Percentiles rank a stretch among this genome's conserved stretches.
Evolutionary conservation across 1,140 invertebrate species (phyloP).

Genomic region (Diorhabda sublineata): DNA sequence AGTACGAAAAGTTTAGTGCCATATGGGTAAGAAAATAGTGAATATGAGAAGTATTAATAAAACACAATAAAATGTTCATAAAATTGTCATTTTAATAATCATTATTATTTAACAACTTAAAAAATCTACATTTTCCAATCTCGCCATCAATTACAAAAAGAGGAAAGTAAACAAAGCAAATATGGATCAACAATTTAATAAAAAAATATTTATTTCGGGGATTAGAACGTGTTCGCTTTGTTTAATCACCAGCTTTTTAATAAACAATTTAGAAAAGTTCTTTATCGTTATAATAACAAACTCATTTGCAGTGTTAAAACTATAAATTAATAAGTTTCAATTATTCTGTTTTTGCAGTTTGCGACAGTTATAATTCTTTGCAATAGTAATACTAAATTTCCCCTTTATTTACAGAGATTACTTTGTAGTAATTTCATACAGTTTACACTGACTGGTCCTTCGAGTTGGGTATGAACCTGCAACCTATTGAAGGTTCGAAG

Average conservation of each 20-base stretch:
- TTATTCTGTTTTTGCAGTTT: too few species aligned
- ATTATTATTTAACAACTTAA: background rate
- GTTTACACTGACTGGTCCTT: too few species aligned
- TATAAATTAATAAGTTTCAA: too few species aligned
- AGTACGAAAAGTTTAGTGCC: too few species aligned
- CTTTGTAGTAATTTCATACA: too few species aligned
- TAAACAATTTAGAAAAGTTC: background rate
- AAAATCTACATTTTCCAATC: background rate
- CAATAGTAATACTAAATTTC: too few species aligned
- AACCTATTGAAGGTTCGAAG: too few species aligned
- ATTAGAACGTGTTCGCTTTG: background rate
- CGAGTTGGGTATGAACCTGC: too few species aligned
- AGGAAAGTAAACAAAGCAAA: conserved; percentile 1
- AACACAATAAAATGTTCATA: background rate
- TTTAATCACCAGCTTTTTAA: background rate
- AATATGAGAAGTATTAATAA: background rate
- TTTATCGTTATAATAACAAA: background rate
- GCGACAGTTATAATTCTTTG: too few species aligned
- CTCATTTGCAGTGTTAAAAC: background rate
- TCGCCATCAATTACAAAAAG: background rate
- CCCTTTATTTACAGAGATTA: too few species aligned
- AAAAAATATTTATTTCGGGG: conserved; percentile 1
- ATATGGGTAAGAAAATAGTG: too few species aligned
- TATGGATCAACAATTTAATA: background rate
- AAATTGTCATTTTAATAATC: background rate